phyloP scores from a whole-genome alignment of 2,797 vertebrate species.

The Geotrypetes seraphini region DNA sequence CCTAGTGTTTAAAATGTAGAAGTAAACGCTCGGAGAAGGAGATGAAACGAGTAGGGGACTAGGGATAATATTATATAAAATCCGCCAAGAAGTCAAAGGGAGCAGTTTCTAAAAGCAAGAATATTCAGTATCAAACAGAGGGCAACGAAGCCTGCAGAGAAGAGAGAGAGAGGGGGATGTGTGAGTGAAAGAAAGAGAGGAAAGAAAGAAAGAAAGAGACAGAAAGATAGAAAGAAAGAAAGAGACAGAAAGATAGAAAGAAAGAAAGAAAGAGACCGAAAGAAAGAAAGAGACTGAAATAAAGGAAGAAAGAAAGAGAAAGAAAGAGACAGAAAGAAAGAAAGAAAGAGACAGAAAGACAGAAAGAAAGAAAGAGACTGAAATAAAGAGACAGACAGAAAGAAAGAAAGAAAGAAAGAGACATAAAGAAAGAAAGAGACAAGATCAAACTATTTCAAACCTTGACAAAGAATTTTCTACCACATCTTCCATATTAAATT shows the following conservation, averaged over 20 bases:
- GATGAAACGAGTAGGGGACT: not conserved
- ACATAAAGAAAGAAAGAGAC: not conserved
- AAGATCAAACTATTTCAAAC: not conserved
- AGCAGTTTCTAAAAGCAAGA: not conserved
- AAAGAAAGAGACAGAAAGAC: no score
- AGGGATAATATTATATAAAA: not conserved
- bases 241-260: no score
- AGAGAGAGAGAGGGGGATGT: not conserved
- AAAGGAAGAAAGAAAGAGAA: no score
- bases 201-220: no score
- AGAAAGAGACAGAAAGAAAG: not conserved
- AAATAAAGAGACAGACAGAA: no score
- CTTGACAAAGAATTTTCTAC: no score
- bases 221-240: not conserved
- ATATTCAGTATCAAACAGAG: not conserved
- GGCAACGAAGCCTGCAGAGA: not conserved
- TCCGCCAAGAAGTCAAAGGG: not conserved
- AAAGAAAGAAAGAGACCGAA: no score
- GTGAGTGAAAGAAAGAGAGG: no score
- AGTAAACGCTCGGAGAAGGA: constrained; percentile 11
- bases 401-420: no score
- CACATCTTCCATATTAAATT: no score
- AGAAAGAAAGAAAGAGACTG: not conserved
- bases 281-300: not conserved
- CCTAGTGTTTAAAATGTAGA: constrained; percentile 23